Evolutionary conservation across 2,797 vertebrate species (phyloP).

Genomic region (Glossophaga mutica): DNA sequence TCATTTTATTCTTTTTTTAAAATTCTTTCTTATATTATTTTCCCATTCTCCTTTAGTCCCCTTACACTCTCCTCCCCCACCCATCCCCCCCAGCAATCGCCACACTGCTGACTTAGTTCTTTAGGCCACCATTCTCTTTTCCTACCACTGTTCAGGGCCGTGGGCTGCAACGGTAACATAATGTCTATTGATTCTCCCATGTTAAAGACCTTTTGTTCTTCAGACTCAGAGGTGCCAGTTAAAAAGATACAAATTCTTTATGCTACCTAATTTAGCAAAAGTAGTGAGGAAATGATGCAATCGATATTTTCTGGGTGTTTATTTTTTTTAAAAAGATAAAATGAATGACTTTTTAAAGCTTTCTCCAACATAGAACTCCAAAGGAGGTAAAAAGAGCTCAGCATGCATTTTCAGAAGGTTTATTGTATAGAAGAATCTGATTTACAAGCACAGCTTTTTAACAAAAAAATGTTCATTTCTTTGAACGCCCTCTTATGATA

Average conservation of each 20-base stretch:
- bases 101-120: neutral
- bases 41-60: neutral
- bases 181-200: neutral
- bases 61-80: neutral
- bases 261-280: neutral
- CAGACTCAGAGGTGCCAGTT: neutral
- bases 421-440: slow-evolving; percentile 14
- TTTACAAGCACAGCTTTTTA: neutral
- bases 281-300: neutral
- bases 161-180: neutral
- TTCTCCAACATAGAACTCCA: neutral
- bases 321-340: neutral
- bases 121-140: neutral
- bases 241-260: neutral
- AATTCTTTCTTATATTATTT: neutral
- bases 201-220: neutral
- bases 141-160: neutral
- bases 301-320: neutral
- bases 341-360: neutral
- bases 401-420: neutral
- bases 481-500: neutral
- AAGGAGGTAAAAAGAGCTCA: neutral
- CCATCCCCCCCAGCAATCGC: too few species aligned
- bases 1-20: neutral
- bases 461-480: slow-evolving; percentile 14